phyloP scores from a whole-genome alignment of 2,797 vertebrate genomes.

The Acestrorhynchus altus region DNA sequence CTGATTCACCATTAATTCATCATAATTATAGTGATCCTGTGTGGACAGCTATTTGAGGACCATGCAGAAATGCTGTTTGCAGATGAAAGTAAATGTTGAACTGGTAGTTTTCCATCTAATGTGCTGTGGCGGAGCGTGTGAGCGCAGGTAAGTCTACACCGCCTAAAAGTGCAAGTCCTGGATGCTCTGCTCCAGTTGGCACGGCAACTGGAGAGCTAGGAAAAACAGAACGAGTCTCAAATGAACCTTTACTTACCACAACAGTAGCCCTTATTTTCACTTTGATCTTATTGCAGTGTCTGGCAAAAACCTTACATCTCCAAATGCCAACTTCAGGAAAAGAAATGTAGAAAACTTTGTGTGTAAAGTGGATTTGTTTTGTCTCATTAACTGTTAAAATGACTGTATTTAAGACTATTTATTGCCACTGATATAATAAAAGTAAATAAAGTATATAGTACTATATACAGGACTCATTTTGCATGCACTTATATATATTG shows the following conservation, averaged over 20 bases:
- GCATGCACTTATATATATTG: no score
- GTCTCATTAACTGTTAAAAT: no score
- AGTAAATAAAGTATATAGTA: no score
- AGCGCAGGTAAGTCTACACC: constrained; percentile 29
- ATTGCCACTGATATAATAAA: no score
- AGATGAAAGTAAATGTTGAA: background rate
- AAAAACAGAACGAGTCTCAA: background rate
- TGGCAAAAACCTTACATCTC: no score
- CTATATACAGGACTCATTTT: no score
- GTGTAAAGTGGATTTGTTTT: no score
- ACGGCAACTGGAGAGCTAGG: background rate
- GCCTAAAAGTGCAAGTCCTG: background rate
- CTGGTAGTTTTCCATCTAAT: background rate
- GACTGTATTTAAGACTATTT: no score
- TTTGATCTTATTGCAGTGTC: background rate
- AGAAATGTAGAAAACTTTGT: no score
- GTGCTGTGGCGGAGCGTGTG: background rate
- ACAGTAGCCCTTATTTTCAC: background rate
- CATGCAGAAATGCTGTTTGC: background rate
- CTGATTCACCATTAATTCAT: background rate
- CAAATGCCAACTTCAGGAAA: no score
- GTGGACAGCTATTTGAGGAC: background rate
- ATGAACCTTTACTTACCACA: background rate
- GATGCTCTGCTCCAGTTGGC: constrained; percentile 8
- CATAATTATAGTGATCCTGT: background rate